Evolutionary conservation across 2,888 invertebrate species (phyloP), one percentile per base, ranked within the genome.

Genomic region (Eupithecia insigniata): DNA sequence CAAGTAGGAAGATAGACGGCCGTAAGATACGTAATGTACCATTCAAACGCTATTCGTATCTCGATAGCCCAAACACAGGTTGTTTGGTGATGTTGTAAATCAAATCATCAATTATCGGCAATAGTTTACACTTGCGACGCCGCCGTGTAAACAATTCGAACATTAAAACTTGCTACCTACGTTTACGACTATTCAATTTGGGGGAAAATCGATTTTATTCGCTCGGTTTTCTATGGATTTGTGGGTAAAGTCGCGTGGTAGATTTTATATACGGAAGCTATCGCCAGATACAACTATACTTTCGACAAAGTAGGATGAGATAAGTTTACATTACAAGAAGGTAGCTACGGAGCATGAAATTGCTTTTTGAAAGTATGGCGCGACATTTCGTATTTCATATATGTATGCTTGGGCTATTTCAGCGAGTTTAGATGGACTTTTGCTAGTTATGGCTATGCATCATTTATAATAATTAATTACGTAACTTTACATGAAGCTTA

Each of bases 161-260:
- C 92, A 89, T 91, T 92, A 92, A 93, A 93, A 90, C 90, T 85
- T 87, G 89, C 92, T 91, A 90, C 90, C 91, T 90, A 90, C 87
- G 84, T 90, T 93, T 89, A 93, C 90, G 92, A 88, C 87, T 90
- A 87, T 92, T 90, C 89, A 90, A 93, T 93, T 93, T 92, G 91
- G 91, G 90, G 94, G 92, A 93, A 93, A 93, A 94, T 93, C 93
- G 93, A 92, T 94, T 93, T 93, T 93, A 94, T 93, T 94, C 92
- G 94, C 94, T 89, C 83, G 88, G 81, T 87, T 90, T 92, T 87
- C 86, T 89, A 92, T 92, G 91, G 91, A 88, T 89, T 86, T 82
- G 85, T 83, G 87, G 79, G 86, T 87, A 91, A 90, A 93, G 86
- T 93, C 86, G 92, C 89, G 86, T 88, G 90, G 80, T 81, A 80